Evolutionary conservation across 1,140 invertebrate genomes (phyloP), one percentile per base, ranked within the genome.

Genomic region (Chironomus tepperi): DNA sequence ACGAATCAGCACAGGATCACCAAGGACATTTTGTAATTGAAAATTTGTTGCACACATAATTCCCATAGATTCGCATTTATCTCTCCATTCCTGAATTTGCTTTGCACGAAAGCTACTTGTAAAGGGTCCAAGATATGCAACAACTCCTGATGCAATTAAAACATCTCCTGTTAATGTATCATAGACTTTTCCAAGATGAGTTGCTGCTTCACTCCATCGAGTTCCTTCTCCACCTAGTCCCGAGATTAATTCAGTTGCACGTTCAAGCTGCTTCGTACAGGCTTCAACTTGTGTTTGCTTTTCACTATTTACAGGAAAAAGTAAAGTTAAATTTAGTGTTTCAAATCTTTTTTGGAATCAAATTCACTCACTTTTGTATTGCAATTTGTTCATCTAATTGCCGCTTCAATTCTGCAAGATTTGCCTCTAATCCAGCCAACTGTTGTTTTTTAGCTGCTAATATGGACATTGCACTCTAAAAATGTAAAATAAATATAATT

Each of bases 221-320:
- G 85, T 86, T 79, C 94, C 90, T 83, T 97, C 90, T 75, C 93
- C 89, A 5, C 93, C 93, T 12, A 97, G 83, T 0, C 92, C 93
- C 7, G 90, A 89, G 73, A 98, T 95, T 72, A 98, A 86, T 84
- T 98, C 94, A 80, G 97, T 93, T 0, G 97, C 97, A 76, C 97
- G 85, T 78, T 94, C 91, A 57, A 98, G 82, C 83, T 98, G 98
- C 77, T 92, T 90, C 42, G 92, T 91, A 78, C 96, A 98, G 15
- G 91, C 84, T 76, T 93, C 87, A 24, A 96, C 94, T 79, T 98
- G 93, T 72, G 89, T 88, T 77, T 91, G 90, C 76, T 96, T 83
- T 15, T 87, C 85, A 77, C 92, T 86, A 76, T 74, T 42, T 34
- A 42, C 19, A 16, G n/a, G 42, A 15, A 42, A n/a, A 74, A 74